Evolutionary conservation across 2,797 vertebrate species (phyloP), one percentile per base, ranked within the genome.

Genomic region (Harpagifer antarcticus): DNA sequence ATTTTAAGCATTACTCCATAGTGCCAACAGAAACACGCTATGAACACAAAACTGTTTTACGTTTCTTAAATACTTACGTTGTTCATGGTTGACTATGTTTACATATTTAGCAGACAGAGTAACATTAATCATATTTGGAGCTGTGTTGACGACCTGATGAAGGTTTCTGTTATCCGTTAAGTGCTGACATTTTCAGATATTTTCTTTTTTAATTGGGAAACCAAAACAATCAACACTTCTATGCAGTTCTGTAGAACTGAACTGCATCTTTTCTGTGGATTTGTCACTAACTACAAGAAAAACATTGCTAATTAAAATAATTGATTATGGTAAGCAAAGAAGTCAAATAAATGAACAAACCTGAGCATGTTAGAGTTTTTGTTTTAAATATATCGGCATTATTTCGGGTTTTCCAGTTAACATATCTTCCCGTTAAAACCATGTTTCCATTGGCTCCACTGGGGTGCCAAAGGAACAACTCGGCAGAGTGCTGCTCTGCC

Each of bases 401-500:
- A 7, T 45, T 50, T 62, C 37, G 37, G 16, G 12, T 76, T 64
- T 52, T 14, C 11, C 40, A 45, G 45, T 61, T 48, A 6, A n/a
- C 19, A 11, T 52, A 23, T 59, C 48, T 62, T 74, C 45, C 53
- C 56, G 66, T 14, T 65, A 16, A 55, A 74, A 79, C 54, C 8
- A 11, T 56, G 23, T 27, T 63, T 60, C 49, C 19, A 59, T 42
- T 64, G 49, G 60, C 64, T 55, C 47, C 61, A 2, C 55, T 0
- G 42, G 5, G 31, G 48, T 49, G 68, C 55, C 53, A 58, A 19
- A 43, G 17, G 53, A 69, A 63, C 53, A 55, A 19, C 67, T 66
- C 63, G 43, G 42, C 60, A 63, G 63, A 68, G 64, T 20, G 20
- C 58, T 45, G 68, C 69, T 69, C 59, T 68, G 53, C 68, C 58